Evolutionary conservation across 1,140 invertebrate species (phyloP), one percentile per base, ranked within the genome.

Genomic region (Brachionus asplanchnoidis): DNA sequence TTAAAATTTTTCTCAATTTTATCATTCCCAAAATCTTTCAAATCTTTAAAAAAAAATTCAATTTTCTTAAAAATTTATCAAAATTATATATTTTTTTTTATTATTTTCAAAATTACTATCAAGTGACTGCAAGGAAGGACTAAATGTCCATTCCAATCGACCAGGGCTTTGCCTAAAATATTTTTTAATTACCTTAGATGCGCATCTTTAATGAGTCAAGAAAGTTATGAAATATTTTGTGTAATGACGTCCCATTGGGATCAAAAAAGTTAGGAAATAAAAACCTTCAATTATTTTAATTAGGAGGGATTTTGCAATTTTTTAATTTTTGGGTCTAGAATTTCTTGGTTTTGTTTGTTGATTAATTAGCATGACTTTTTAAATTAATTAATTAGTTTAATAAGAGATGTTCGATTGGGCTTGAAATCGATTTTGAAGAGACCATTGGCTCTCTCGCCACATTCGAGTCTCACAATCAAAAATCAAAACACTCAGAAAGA

Each of bases 251-350:
- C 66, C 66, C 66, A 68, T n/a, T 32, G n/a, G 66, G 66, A 68
- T 68, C 32, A 36, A 36, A 40, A 68, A 68, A 68, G n/a, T 3
- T 1, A 36, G 28, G n/a, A 7, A 14, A 68, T 1, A 1, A 28
- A 11, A 68, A 68, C 66, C 66, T 32, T 32, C 32, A 68, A 68
- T 68, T 68, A 68, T 68, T 68, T 68, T 68, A 68, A 68, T 68
- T 68, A 68, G 32, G 17, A 68, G 66, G 32, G 14, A 68, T 40
- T 68, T 68, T 68, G 66, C 66, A 32, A 68, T 32, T 32, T 68
- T n/a, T 68, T 5, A 32, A 68, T 36, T 66, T 14, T 66, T 66
- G 32, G 5, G 66, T 11, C 6, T 68, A 68, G 32, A n/a, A 32
- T 68, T 68, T 68, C 66, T 68, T 36, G 4, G 32, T 7, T 4